Conservation (phyloP, 2,113 vertebrate species). For the Xiphias gladius region DNA sequence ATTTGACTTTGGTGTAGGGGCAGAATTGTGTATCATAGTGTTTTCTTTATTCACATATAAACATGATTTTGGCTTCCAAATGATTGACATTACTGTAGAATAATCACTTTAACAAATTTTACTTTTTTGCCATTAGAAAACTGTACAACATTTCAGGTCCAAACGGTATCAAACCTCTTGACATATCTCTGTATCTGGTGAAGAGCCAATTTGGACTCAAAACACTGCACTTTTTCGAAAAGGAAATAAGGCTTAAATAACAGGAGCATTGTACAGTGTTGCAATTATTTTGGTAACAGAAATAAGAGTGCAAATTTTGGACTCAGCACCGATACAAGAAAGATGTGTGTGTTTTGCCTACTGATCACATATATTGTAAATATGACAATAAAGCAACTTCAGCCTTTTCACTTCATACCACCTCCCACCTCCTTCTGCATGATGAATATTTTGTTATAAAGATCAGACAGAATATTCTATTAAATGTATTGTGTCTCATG, state of each 20-base stretch:
- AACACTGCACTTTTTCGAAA: background rate
- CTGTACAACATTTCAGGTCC: background rate
- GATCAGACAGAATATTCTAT: background rate
- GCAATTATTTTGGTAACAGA: no score
- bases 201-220: background rate
- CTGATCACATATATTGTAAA: background rate
- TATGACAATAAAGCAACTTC: background rate
- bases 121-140: background rate
- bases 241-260: background rate
- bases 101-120: background rate
- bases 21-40: no score
- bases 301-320: background rate
- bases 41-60: no score
- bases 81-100: no score
- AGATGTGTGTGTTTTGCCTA: background rate
- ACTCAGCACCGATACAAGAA: background rate
- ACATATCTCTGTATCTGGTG: background rate
- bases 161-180: background rate
- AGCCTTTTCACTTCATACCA: constrained; percentile 5
- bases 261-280: background rate
- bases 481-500: background rate
- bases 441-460: constrained; percentile 7
- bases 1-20: no score
- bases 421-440: background rate
- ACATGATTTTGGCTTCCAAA: no score